Percentiles rank a stretch among this genome's conserved stretches.
Evolutionary conservation across 1,140 invertebrate species (phyloP).

Genomic region (Caenorhabditis brenneri): DNA sequence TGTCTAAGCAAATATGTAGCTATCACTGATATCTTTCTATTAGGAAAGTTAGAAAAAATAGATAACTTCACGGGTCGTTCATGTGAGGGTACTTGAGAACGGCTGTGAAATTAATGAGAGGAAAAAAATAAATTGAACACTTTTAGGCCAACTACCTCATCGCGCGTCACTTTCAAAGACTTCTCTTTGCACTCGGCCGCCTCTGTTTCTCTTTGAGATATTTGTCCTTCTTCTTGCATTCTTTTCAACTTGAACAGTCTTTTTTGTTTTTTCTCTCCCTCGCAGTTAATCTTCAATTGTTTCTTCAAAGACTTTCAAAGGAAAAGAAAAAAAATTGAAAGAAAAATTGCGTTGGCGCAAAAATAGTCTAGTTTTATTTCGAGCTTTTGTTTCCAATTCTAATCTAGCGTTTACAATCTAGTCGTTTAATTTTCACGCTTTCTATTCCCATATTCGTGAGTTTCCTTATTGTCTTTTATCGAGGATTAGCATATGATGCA

Average conservation of each 20-base stretch:
- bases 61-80: neutral
- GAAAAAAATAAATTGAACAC: slow-evolving; percentile 4
- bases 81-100: slow-evolving; percentile 16
- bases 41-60: neutral
- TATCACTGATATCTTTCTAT: slow-evolving; percentile 1
- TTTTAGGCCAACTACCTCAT: slow-evolving; percentile 42
- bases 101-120: neutral
- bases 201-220: neutral
- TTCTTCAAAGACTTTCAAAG: slow-evolving; percentile 5
- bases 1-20: slow-evolving; percentile 13
- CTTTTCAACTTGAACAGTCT: slow-evolving; percentile 34
- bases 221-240: slow-evolving; percentile 19
- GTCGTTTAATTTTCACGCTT: neutral
- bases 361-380: neutral
- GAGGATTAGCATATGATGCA: neutral
- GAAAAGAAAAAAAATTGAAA: neutral
- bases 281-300: slow-evolving; percentile 36
- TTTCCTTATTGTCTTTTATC: neutral
- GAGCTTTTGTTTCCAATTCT: neutral
- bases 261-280: slow-evolving; percentile 1
- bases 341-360: neutral
- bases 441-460: neutral
- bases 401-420: neutral
- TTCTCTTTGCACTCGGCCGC: slow-evolving; percentile 24
- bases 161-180: slow-evolving; percentile 19